Evolutionary conservation across 1,140 invertebrate species (phyloP), one percentile per base, ranked within the genome.

Genomic region (Antheraea mylitta): DNA sequence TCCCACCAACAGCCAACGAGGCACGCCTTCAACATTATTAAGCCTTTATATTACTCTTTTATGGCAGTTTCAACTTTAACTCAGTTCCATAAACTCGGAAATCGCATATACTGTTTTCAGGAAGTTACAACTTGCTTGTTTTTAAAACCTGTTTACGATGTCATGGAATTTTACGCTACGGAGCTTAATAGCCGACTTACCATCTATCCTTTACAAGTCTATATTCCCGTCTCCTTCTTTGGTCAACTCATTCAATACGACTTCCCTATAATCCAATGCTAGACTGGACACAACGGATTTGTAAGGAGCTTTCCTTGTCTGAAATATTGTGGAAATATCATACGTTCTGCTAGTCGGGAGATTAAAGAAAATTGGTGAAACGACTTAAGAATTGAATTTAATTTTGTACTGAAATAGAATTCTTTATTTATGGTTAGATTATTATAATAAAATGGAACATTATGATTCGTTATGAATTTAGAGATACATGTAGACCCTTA

Each of bases 1-100:
- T 90, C 87, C 87, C 78, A 73, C 68, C 71, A 75, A 86, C 83
- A 76, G 76, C 81, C 88, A 91, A 90, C 89, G 86, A 89, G 82
- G 86, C 88, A 91, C 87, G 89, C 88, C 87, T 87, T 85, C 78
- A 78, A 91, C 89, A 89, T 91, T 90, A 91, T 91, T 90, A 90
- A 89, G 83, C 83, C 77, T 85, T 85, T 85, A 80, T 76, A 69
- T 75, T 37, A 37, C 66, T 37, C 10, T n/a, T 11, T 18, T 65
- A 70, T 19, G 64, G 0, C 9, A 83, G 76, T 78, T 66, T 71
- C 0, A 68, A 80, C 82, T 66, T 63, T 81, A 77, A 62, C 0
- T 4, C 10, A 8, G 48, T 18, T 13, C 0, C 11, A 58, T 71
- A 79, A 69, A 72, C 48, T 63, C 80, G 77, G 0, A 61, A 30